A percentile compares a stretch with the other conserved stretches of the same genome.
Conservation (phyloP, 2,113 vertebrate genomes). For the Xiphophorus couchianus region DNA sequence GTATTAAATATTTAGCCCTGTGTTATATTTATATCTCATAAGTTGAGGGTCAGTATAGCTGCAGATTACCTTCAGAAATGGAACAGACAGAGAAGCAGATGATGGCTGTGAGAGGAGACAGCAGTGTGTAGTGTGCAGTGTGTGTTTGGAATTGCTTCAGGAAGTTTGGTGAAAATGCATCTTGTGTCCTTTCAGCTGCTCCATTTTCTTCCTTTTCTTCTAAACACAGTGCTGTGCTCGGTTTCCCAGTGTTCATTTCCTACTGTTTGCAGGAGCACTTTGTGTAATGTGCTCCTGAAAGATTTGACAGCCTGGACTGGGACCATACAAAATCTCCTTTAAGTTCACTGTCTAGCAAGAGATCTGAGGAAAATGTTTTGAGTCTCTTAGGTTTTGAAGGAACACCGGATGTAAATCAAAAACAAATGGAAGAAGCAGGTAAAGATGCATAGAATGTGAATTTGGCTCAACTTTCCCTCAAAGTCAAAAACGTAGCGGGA, state of each 20-base stretch:
- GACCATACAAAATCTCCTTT: conserved; percentile 58
- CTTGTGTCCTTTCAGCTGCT: conserved; percentile 55
- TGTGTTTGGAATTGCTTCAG: conserved; percentile 32
- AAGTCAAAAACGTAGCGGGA: no score
- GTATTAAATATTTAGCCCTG: conserved; percentile 68
- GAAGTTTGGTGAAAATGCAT: conserved; percentile 52
- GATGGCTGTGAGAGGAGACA: conserved; percentile 16
- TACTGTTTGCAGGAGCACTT: conserved; percentile 63
- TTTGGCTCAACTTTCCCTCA: no score
- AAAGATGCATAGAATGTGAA: background rate
- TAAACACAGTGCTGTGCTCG: conserved; percentile 45
- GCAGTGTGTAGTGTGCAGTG: background rate
- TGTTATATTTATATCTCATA: conserved; percentile 66
- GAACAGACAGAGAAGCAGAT: conserved; percentile 19
- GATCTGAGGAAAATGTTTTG: conserved; percentile 44
- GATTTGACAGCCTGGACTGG: conserved; percentile 59
- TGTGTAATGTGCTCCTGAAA: conserved; percentile 59
- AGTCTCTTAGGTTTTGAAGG: conserved; percentile 15
- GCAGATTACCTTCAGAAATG: conserved; percentile 31
- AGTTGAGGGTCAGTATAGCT: conserved; percentile 40
- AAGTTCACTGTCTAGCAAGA: conserved; percentile 21
- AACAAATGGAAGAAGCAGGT: conserved; percentile 11
- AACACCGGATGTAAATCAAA: conserved; percentile 1
- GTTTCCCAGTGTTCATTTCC: conserved; percentile 58
- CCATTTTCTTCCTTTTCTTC: conserved; percentile 47